Base-by-base conservation (phyloP, 2,113 vertebrate species). In the Calcarius ornatus region DNA sequence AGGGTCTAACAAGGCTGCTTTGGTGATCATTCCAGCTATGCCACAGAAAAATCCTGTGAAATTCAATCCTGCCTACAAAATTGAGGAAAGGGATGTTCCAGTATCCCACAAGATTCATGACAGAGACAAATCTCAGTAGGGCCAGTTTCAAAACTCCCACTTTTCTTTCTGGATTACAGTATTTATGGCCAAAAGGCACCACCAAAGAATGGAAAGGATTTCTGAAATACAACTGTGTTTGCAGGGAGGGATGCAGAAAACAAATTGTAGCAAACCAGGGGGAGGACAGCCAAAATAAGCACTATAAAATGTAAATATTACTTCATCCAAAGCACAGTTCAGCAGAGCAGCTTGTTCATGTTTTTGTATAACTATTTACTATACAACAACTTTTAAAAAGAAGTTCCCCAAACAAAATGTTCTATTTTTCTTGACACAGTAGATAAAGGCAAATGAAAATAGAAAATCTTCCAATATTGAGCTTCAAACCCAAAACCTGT, bases 211-310 rank as follows among this genome's bases (percentile, higher is more conserved):
- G 20, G 65, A 78, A 94, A 78, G 8, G n/a, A 68, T 75, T 92
- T 84, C 94, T 95, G 51, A 92, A 94, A 65, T 78, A 87, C 80
- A 75, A 71, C 30, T 53, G 37, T 33, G 24, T 72, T 54, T 78
- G 35, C 35, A 94, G 43, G 57, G 61, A 92, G 50, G 27, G 70
- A 72, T 76, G 59, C n/a, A 95, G 48, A 87, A 82, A 80, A 84
- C 72, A 86, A 91, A 88, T 37, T 43, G 71, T 13, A 92, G 71
- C 20, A 65, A 30, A n/a, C 15, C 15, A 72, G 2, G 11, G 43
- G 30, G 28, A 91, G 11, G 15, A 59, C 60, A 94, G 83, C 84
- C 92, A 94, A 96, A 63, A 70, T 43, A 96, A 95, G 51, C 80
- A 71, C 27, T 60, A 25, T 8, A 75, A 95, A 93, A 93, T 60